Evolutionary conservation across 35 echinoderm and acorn worm genomes (phyloP).

Genomic region (Strongylocentrotus purpuratus): DNA sequence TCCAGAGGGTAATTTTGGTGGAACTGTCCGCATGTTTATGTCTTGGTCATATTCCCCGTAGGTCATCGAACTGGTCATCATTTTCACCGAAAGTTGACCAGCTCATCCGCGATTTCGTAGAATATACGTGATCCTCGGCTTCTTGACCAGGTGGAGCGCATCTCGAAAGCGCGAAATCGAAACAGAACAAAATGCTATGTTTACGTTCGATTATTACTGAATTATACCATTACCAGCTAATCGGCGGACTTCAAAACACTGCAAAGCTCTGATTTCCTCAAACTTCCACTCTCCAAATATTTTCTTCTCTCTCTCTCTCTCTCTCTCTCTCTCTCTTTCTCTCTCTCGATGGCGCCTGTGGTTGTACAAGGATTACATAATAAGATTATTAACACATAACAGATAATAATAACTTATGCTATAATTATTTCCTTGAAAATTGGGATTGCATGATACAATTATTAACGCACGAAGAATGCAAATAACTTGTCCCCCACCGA

Average conservation of each 20-base stretch:
- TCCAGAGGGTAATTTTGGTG: not conserved
- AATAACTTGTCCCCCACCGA: not conserved
- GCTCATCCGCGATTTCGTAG: not conserved
- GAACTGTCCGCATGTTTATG: not conserved
- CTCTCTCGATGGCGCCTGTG: not conserved
- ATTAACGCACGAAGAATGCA: not conserved
- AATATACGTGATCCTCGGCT: not conserved
- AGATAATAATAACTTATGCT: too few species aligned
- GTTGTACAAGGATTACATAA: not conserved
- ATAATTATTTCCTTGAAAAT: not conserved
- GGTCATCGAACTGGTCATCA: not conserved
- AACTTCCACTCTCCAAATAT: not conserved
- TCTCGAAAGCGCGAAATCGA: not conserved
- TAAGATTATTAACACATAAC: too few species aligned
- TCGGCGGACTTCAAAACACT: not conserved
- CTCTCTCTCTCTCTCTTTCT: too few species aligned
- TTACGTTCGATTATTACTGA: not conserved
- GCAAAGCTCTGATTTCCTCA: not conserved
- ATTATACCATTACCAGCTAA: not conserved
- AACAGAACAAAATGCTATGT: not conserved
- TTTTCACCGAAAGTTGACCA: not conserved
- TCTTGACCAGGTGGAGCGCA: not conserved
- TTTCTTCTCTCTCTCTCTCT: not conserved
- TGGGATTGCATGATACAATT: not conserved
- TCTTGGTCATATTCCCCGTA: not conserved